phyloP scores from a whole-genome alignment of 2,888 invertebrate genomes.

The Priocnemis perturbator region DNA sequence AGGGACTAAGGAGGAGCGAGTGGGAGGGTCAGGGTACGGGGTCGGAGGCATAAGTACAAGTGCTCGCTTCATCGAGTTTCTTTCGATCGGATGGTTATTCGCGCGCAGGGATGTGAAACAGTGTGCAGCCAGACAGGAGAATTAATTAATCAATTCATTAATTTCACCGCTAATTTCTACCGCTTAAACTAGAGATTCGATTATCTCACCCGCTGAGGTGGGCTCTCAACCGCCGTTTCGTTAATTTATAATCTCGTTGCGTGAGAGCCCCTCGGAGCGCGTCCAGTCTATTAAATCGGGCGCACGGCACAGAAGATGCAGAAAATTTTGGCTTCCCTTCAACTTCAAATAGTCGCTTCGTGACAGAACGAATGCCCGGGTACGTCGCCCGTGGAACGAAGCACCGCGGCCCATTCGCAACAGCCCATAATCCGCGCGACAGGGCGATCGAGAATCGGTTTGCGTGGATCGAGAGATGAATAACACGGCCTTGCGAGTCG shows the following conservation, averaged over 20 bases:
- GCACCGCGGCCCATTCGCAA: neutral
- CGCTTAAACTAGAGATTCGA: constrained; percentile 69
- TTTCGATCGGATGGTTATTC: constrained; percentile 6
- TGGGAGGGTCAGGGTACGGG: constrained; percentile 32
- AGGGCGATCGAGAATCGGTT: too few species aligned
- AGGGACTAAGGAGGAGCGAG: constrained; percentile 8
- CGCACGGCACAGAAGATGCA: constrained; percentile 63
- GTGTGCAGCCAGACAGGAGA: constrained; percentile 49
- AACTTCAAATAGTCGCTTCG: constrained; percentile 51
- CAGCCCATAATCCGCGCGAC: constrained; percentile 24
- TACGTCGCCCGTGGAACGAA: neutral
- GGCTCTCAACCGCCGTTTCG: constrained; percentile 51
- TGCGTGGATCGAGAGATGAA: neutral
- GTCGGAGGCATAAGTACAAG: constrained; percentile 51
- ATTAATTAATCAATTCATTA: constrained; percentile 58
- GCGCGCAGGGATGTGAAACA: constrained; percentile 52
- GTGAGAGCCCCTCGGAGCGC: constrained; percentile 72
- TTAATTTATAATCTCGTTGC: constrained; percentile 40
- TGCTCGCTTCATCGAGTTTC: constrained; percentile 21
- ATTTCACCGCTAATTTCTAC: constrained; percentile 68
- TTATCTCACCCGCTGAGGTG: constrained; percentile 73
- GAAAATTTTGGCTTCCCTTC: constrained; percentile 66
- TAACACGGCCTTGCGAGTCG: constrained; percentile 2
- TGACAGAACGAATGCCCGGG: constrained; percentile 15
- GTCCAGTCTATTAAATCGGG: constrained; percentile 71